Base-by-base conservation (phyloP, 1,140 invertebrate species). In the Orchestia grillus region DNA sequence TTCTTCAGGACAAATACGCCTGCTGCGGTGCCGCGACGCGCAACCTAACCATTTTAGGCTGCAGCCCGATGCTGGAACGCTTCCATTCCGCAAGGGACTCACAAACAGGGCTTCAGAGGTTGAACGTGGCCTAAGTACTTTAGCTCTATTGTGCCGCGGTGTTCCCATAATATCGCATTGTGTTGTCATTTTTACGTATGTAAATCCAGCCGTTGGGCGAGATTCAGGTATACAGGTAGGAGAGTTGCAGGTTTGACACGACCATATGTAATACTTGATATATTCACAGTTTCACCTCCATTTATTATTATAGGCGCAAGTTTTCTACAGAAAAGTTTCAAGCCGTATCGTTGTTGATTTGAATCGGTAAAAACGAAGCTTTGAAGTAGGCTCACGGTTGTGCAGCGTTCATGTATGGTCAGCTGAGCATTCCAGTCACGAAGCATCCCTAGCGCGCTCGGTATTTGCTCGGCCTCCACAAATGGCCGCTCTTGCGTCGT, bases 341-440 rank as follows among this genome's bases (percentile, higher is more conserved):
- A 19, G 1, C 62, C 3, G 3, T 77, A 23, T 23, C 36, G 15
- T n/a, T 77, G 62, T 77, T 3, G 28, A 77, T 15, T 77, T 3
- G 36, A 77, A 77, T 77, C 62, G 36, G 36, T 23, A 77, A 77
- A 77, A 3, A 28, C 15, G 28, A 36, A 3, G 62, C 36, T 8
- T 77, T 77, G 15, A 77, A 77, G 36, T 77, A 8, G 36, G 62
- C 62, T 28, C 62, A 77, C 62, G 28, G 28, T 15, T 77, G 3
- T 53, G 6, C 6, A 6, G 19, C 47, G 28, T 77, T 77, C 62
- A 15, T 53, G 62, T 77, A 77, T 36, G 62, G 62, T 1, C 1
- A 77, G 62, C 15, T 36, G 88, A n/a, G 43, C 42, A 90, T 90
- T 90, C 88, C 8, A 90, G n/a, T 90, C 88, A 90, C 88, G 88